Evolutionary conservation across 2,113 vertebrate genomes (phyloP).

Genomic region (cat (Felis catus)): DNA sequence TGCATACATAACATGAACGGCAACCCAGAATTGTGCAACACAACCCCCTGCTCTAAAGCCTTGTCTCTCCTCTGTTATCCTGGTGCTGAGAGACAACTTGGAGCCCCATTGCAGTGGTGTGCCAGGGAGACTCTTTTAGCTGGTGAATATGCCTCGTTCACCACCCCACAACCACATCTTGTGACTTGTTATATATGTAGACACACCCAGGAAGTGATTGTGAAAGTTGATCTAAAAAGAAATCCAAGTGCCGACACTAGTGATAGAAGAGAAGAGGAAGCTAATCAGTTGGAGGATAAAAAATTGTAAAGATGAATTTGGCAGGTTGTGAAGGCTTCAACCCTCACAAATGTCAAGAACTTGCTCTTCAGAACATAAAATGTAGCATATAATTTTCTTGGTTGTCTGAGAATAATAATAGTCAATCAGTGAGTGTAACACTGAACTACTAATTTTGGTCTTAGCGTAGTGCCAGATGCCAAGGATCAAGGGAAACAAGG

Average conservation of each 20-base stretch:
- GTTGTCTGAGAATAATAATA: not conserved
- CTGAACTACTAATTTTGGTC: not conserved
- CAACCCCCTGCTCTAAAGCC: not conserved
- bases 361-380: slow-evolving; percentile 16
- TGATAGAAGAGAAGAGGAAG: not conserved
- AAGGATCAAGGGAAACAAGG: not conserved
- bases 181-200: not conserved
- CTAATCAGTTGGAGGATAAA: not conserved
- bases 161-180: not conserved
- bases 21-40: not conserved
- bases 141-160: not conserved
- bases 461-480: not conserved
- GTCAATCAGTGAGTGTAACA: not conserved
- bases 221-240: not conserved
- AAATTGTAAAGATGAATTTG: not conserved
- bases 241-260: not conserved
- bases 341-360: not conserved
- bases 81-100: not conserved
- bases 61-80: not conserved
- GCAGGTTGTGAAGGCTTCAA: not conserved
- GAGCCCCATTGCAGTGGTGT: not conserved
- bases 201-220: not conserved
- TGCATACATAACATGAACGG: not conserved
- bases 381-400: not conserved
- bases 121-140: not conserved